Evolutionary conservation across 2,113 vertebrate species (phyloP).

Genomic region (Lycocorax pyrrhopterus): DNA sequence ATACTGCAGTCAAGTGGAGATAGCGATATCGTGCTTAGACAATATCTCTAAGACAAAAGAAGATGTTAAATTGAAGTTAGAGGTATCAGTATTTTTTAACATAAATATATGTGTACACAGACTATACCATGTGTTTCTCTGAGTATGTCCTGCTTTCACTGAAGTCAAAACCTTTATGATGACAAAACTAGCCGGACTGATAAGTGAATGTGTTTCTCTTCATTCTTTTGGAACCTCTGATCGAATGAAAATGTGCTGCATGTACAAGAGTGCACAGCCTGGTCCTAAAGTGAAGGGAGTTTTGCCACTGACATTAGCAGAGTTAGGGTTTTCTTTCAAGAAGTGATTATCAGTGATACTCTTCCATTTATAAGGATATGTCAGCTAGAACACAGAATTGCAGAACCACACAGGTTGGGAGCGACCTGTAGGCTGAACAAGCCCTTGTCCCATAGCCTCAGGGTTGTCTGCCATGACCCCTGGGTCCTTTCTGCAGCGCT

Average conservation of each 20-base stretch:
- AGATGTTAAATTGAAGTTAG: conserved; percentile 91
- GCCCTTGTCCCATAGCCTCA: neutral
- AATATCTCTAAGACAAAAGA: conserved; percentile 91
- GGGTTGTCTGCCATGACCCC: neutral
- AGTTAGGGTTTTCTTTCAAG: neutral
- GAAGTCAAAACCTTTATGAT: neutral
- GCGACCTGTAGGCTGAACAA: neutral
- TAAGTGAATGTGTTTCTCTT: neutral
- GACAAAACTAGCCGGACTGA: neutral
- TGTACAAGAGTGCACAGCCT: neutral
- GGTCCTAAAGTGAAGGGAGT: neutral
- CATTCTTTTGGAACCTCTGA: neutral
- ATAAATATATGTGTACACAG: neutral
- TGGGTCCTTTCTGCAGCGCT: neutral
- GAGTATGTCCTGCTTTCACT: neutral
- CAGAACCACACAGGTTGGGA: neutral
- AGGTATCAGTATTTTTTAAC: conserved; percentile 73
- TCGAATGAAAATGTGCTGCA: neutral
- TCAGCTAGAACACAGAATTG: neutral
- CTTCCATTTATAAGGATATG: neutral
- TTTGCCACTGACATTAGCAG: neutral
- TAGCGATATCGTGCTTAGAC: conserved; percentile 87
- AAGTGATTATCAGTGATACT: neutral
- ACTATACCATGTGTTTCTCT: neutral
- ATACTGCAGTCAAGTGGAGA: conserved; percentile 96